Conservation (phyloP, 1,140 invertebrate genomes). For the Eulimnadia texana region DNA sequence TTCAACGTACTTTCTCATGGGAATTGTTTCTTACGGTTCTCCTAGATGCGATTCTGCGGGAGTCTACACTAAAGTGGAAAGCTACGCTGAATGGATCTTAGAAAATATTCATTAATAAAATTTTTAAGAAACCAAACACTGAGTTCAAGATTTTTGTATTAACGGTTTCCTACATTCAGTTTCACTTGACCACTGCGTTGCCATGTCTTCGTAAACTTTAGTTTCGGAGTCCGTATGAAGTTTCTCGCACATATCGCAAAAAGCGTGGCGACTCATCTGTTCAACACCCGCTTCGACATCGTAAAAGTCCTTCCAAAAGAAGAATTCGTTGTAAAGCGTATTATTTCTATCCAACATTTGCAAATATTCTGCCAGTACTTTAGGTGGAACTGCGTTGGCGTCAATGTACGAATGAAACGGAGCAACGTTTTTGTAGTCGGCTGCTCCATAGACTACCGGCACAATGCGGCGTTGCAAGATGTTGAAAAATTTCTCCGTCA, state of each 20-base stretch:
- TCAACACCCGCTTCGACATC: constrained; percentile 10
- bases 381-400: constrained; percentile 31
- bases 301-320: constrained; percentile 28
- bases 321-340: constrained; percentile 31
- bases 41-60: not conserved
- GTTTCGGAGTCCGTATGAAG: not conserved
- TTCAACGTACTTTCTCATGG: not conserved
- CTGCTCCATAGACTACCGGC: constrained; percentile 23
- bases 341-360: constrained; percentile 28
- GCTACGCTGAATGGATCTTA: not conserved
- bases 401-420: constrained; percentile 31
- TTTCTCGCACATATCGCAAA: constrained; percentile 14
- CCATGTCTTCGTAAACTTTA: not conserved
- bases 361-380: constrained; percentile 31
- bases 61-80: not conserved
- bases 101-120: not conserved
- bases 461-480: constrained; percentile 20
- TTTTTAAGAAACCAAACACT: not conserved
- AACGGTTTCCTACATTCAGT: no score
- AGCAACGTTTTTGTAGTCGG: constrained; percentile 26
- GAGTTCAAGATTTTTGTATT: not conserved
- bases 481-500: constrained; percentile 27
- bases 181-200: not conserved
- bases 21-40: no score
- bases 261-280: constrained; percentile 7